Base-by-base conservation (phyloP, 1,140 invertebrate species). In the Drosophila tsacasi region DNA sequence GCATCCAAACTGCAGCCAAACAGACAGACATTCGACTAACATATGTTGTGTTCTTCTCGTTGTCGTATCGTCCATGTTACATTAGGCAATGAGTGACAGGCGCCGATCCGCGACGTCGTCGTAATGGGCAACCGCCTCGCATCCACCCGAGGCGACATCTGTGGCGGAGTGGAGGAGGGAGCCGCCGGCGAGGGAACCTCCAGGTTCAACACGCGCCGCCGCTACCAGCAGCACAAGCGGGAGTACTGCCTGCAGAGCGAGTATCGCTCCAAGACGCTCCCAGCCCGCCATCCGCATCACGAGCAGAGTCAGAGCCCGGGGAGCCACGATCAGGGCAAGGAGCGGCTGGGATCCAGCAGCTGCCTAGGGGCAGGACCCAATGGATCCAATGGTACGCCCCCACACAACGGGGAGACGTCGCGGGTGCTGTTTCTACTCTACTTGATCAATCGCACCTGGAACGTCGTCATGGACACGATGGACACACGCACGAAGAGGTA, bases 391-490 rank as follows among this genome's bases (percentile, higher is more conserved):
- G 50, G 46, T 49, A 17, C 65, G 27, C 74, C 80, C 23, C 71
- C 81, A 40, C 76, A 78, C 39, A 77, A 65, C 44, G 91, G 91
- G 17, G 94, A 95, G 86, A 94, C 94, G 21, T 95, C 94, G 8
- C 92, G 95, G 61, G 93, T 95, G 5, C 93, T 95, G n/a, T 96
- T 95, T 84, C 93, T 96, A 59, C 93, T 96, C 73, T 95, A 96
- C 83, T 93, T 96, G 61, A 95, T 96, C 76, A 94, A 96, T 69
- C 94, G 95, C 76, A 96, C 95, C n/a, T 96, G 95, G 95, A 95
- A 94, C 79, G 93, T 95, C 5, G 94, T 96, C 10, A 93, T 95
- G 40, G 95, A 95, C 61, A 94, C 94, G 61, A 94, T 95, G 67
- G 94, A 95, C 79, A 92, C 94, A 10, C 94, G 94, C 72, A 93